Percentiles rank a stretch among this genome's conserved stretches.
phyloP scores from a whole-genome alignment of 2,888 invertebrate species.

The Nomada hirtipes region DNA sequence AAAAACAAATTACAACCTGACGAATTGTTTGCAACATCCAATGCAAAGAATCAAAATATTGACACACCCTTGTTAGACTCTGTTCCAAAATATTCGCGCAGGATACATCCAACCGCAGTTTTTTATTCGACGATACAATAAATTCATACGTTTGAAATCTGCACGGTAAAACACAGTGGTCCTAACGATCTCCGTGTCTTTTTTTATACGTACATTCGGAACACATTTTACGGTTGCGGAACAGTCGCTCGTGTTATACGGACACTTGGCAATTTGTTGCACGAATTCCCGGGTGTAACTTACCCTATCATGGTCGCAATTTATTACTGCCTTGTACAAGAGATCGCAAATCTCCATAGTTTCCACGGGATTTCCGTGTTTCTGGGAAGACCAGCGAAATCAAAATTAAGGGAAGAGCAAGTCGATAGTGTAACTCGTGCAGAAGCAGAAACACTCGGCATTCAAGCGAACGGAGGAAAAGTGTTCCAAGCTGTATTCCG shows the following conservation, averaged over 20 bases:
- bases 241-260: neutral
- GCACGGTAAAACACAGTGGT: neutral
- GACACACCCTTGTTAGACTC: no score
- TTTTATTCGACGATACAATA: neutral
- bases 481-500: constrained; percentile 1
- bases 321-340: constrained; percentile 34
- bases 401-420: constrained; percentile 15
- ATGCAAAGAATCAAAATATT: no score
- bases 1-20: no score
- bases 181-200: neutral
- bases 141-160: constrained; percentile 11
- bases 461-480: constrained; percentile 10
- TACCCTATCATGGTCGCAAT: constrained; percentile 27
- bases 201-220: neutral
- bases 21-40: no score
- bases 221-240: constrained; percentile 15
- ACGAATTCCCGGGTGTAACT: constrained; percentile 34
- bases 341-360: constrained; percentile 28
- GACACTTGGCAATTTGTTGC: constrained; percentile 37
- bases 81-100: neutral
- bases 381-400: neutral
- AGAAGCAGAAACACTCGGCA: neutral
- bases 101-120: neutral
- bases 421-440: constrained; percentile 21
- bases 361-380: neutral